A percentile compares a stretch with the other conserved stretches of the same genome.
Conservation (phyloP, 2,797 vertebrate genomes). For the Amphiprion clarkii region DNA sequence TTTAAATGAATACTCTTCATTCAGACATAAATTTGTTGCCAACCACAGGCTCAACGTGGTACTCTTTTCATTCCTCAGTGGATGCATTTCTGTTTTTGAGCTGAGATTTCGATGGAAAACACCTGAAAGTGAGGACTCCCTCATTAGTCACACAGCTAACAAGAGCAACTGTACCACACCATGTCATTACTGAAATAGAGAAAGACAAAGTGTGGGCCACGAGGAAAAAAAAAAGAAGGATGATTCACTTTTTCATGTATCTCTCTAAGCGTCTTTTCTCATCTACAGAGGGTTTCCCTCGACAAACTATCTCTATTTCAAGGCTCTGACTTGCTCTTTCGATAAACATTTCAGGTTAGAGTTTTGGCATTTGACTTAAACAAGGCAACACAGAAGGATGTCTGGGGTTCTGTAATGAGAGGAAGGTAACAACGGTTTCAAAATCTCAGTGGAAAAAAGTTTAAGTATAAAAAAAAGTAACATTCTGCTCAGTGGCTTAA, state of each 20-base stretch:
- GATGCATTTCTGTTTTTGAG: slow-evolving; percentile 25
- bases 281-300: slow-evolving; percentile 77
- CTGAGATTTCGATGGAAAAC: slow-evolving; percentile 75
- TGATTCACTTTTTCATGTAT: slow-evolving; percentile 74
- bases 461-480: slow-evolving; percentile 69
- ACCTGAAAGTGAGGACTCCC: slow-evolving; percentile 82
- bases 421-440: slow-evolving; percentile 45
- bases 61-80: background rate
- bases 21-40: background rate
- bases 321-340: background rate
- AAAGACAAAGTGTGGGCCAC: slow-evolving; percentile 71
- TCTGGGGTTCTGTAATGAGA: slow-evolving; percentile 1
- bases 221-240: slow-evolving; percentile 51
- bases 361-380: background rate
- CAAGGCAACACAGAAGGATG: slow-evolving; percentile 6
- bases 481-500: slow-evolving; percentile 73
- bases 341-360: slow-evolving; percentile 1
- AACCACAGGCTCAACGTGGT: background rate
- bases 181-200: slow-evolving; percentile 79
- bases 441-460: slow-evolving; percentile 85
- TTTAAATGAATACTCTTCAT: background rate
- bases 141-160: slow-evolving; percentile 75
- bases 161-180: slow-evolving; percentile 62
- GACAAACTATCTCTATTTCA: background rate
- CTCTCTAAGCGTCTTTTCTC: slow-evolving; percentile 57